phyloP scores from a whole-genome alignment of 2,888 invertebrate genomes.

The Leptopilina syphax region DNA sequence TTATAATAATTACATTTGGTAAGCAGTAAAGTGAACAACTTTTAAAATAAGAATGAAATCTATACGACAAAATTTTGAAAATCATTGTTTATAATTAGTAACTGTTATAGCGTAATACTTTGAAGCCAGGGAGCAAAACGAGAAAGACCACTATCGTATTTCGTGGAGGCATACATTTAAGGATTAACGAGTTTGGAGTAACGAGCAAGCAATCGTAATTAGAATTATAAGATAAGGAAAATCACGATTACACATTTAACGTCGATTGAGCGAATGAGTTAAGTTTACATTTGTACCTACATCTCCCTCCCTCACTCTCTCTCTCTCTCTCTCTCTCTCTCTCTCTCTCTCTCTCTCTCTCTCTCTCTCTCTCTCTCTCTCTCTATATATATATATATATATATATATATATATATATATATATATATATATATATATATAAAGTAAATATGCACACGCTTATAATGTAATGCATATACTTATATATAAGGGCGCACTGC shows the following conservation, averaged over 20 bases:
- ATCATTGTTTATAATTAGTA: not conserved
- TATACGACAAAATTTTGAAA: no score
- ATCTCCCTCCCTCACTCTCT: no score
- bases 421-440: not conserved
- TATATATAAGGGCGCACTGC: not conserved
- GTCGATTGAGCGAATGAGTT: conserved; percentile 32
- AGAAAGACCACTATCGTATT: conserved; percentile 10
- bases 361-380: no score
- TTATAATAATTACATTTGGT: no score
- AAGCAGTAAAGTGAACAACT: no score
- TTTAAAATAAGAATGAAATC: no score
- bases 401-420: no score
- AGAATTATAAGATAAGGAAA: conserved; percentile 37
- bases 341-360: no score
- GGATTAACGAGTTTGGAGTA: conserved; percentile 29
- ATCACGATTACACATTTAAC: conserved; percentile 9
- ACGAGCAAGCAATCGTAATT: conserved; percentile 32
- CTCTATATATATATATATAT: no score
- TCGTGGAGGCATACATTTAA: conserved; percentile 20
- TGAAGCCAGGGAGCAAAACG: not conserved
- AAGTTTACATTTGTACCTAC: not conserved
- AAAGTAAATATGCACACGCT: not conserved
- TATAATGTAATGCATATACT: no score
- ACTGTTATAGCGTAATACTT: not conserved
- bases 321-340: no score